phyloP scores from a whole-genome alignment of 2,797 vertebrate genomes.

The Gymnoscopelus braueri region DNA sequence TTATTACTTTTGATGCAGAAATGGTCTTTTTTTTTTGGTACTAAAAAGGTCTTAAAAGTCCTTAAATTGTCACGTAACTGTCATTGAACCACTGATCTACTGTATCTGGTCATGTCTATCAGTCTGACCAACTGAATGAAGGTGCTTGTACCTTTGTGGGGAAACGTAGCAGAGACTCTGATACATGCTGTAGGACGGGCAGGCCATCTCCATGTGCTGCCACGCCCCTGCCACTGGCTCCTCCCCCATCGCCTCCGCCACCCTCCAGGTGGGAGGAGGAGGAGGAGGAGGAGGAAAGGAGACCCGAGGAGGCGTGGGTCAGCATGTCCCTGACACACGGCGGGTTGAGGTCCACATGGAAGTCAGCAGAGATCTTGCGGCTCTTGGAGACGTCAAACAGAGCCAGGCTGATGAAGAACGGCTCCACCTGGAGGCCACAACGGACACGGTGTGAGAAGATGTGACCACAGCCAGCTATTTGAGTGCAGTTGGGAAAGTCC shows the following conservation, averaged over 20 bases:
- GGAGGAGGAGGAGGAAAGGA: background rate
- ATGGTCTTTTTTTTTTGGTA: no score
- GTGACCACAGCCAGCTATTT: no score
- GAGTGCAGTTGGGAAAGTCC: no score
- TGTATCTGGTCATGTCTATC: no score
- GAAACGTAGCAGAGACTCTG: constrained; percentile 85
- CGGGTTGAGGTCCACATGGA: constrained; percentile 94
- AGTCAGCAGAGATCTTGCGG: constrained; percentile 96
- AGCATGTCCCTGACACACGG: constrained; percentile 89
- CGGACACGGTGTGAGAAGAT: no score
- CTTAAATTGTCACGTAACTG: no score
- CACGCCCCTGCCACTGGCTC: constrained; percentile 34
- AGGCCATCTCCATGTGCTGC: constrained; percentile 56
- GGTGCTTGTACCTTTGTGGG: constrained; percentile 76
- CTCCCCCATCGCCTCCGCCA: constrained; percentile 25
- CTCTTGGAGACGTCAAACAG: constrained; percentile 93
- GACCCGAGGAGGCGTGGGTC: constrained; percentile 44
- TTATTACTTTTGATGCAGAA: no score
- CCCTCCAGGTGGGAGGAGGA: constrained; percentile 63
- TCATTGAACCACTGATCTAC: no score
- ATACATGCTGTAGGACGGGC: constrained; percentile 82
- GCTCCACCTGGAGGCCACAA: constrained; percentile 85
- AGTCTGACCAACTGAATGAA: no score
- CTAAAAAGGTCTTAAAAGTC: no score
- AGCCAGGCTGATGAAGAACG: constrained; percentile 94